Evolutionary conservation across 1,140 invertebrate species (phyloP).

Genomic region (Panulirus ornatus): DNA sequence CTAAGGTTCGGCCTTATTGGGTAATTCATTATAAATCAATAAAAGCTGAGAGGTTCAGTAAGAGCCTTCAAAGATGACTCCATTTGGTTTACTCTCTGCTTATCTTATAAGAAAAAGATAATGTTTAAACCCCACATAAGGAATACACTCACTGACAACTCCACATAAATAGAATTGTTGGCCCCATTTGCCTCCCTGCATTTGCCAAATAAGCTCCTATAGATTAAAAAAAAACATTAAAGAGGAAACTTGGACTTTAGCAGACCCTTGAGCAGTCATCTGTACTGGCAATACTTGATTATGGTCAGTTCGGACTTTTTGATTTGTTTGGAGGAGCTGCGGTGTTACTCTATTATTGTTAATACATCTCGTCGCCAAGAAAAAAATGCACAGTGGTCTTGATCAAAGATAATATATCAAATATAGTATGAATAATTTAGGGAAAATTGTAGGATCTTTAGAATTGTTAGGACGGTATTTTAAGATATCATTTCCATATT

Average conservation of each 20-base stretch:
- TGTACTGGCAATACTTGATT: conserved; percentile 64
- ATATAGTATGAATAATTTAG: conserved; percentile 73
- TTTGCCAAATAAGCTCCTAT: not conserved
- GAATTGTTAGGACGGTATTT: conserved; percentile 71
- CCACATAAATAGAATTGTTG: conserved; percentile 23
- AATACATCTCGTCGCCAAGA: conserved; percentile 68
- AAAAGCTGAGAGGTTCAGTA: not conserved
- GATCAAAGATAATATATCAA: conserved; percentile 73
- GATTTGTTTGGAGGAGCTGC: conserved; percentile 64
- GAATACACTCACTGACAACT: conserved; percentile 23
- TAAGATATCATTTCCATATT: conserved; percentile 72
- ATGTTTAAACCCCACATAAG: conserved; percentile 1
- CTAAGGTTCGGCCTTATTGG: conserved; percentile 35
- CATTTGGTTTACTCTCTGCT: conserved; percentile 13
- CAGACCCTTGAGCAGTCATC: conserved; percentile 54
- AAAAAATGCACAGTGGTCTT: conserved; percentile 67
- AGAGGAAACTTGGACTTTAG: conserved; percentile 40
- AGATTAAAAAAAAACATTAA: conserved; percentile 15
- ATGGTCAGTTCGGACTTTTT: conserved; percentile 60
- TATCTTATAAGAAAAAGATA: not conserved
- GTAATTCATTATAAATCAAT: not conserved
- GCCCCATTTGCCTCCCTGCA: conserved; percentile 1
- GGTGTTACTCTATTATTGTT: conserved; percentile 65
- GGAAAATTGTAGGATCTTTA: conserved; percentile 70
- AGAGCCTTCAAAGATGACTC: not conserved